These are phyloP conservation scores for Sitobion miscanthi DNA, from an alignment of 1,140 invertebrate genomes.

Conservation along the genomic window DNA sequence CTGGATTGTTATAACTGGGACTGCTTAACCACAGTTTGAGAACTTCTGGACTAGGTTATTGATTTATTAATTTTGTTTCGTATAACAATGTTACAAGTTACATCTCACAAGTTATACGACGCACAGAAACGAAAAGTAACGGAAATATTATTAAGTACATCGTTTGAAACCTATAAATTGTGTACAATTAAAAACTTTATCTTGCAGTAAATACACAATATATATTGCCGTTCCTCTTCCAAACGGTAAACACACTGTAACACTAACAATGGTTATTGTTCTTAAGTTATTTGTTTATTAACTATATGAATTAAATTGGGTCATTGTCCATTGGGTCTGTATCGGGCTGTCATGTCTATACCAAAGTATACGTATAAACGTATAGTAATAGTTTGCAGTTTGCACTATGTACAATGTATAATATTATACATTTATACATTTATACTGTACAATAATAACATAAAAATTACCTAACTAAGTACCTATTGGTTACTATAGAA, in stretches of 20 bases:
- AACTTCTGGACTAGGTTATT: not conserved
- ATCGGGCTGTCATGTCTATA: not conserved
- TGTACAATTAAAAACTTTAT: not conserved
- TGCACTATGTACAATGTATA: no score
- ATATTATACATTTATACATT: no score
- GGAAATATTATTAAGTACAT: not conserved
- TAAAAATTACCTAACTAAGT: no score
- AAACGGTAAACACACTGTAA: not conserved
- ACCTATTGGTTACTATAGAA: no score
- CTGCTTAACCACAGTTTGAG: not conserved
- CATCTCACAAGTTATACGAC: not conserved
- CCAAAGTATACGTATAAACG: not conserved
- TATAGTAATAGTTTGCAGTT: not conserved
- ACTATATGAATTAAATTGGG: not conserved
- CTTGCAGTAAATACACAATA: not conserved
- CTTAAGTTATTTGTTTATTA: not conserved
- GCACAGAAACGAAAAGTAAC: not conserved
- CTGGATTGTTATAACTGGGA: not conserved
- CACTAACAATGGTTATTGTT: slow-evolving; percentile 16
- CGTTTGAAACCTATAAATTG: not conserved
- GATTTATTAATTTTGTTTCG: not conserved
- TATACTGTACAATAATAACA: no score
- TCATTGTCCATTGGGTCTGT: not conserved
- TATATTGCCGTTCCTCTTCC: not conserved
- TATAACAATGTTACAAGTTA: not conserved